phyloP scores from a whole-genome alignment of 2,888 invertebrate genomes.

The Merodon equestris region DNA sequence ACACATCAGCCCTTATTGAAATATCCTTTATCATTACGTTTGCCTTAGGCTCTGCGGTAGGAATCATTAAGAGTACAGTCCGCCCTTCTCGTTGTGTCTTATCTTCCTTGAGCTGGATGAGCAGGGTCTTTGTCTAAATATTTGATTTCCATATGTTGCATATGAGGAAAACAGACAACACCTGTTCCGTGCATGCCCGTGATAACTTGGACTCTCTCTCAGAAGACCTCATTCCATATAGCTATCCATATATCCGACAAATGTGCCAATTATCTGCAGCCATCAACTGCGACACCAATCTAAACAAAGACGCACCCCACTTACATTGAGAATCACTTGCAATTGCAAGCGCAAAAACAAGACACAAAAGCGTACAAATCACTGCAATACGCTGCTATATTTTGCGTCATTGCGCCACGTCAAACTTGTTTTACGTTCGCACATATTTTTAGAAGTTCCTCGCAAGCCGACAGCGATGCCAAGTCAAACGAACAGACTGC shows the following conservation, averaged over 20 bases:
- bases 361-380: neutral
- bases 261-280: constrained; percentile 18
- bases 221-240: neutral
- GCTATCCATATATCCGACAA: constrained; percentile 11
- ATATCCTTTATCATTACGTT: too few species aligned
- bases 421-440: constrained; percentile 35
- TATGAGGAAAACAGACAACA: too few species aligned
- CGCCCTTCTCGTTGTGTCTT: too few species aligned
- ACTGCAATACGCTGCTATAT: constrained; percentile 20
- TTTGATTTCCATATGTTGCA: too few species aligned
- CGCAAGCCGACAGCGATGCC: constrained; percentile 15
- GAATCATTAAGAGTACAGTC: too few species aligned
- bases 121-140: too few species aligned
- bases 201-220: constrained; percentile 16
- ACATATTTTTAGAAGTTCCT: constrained; percentile 51
- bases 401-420: constrained; percentile 42
- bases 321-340: constrained; percentile 23
- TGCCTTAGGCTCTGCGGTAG: too few species aligned
- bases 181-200: too few species aligned
- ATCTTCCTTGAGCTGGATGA: too few species aligned
- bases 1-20: too few species aligned
- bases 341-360: too few species aligned
- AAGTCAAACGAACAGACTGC: constrained; percentile 36
- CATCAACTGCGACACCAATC: constrained; percentile 17
- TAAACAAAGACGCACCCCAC: constrained; percentile 40